Evolutionary conservation across 2,113 vertebrate species (phyloP).

Genomic region (Sorex araneus): DNA sequence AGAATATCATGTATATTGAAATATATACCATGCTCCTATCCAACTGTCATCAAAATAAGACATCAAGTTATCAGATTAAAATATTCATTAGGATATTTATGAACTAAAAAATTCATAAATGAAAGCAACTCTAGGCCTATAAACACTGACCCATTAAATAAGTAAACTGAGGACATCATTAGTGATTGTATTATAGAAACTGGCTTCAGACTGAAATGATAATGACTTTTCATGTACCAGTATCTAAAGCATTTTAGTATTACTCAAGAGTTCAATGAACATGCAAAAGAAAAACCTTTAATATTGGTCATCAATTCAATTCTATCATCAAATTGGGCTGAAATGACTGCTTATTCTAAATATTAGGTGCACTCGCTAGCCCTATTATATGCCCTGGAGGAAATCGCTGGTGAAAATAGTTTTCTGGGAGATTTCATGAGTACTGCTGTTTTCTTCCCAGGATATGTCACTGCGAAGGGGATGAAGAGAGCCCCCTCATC

Average conservation of each 20-base stretch:
- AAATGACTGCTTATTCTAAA: neutral
- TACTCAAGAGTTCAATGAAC: neutral
- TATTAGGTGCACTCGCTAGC: neutral
- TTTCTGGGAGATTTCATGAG: slow-evolving; percentile 62
- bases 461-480: slow-evolving; percentile 99
- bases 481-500: slow-evolving; percentile 96
- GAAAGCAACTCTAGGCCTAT: neutral
- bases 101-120: neutral
- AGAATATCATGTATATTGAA: neutral
- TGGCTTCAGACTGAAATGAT: neutral
- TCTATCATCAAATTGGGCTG: neutral
- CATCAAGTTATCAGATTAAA: slow-evolving; percentile 3
- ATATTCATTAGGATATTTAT: neutral
- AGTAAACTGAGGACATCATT: neutral
- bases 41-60: slow-evolving; percentile 53
- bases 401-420: neutral
- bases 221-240: neutral
- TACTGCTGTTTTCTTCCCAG: slow-evolving; percentile 88
- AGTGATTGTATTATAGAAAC: neutral
- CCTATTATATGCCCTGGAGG: no score
- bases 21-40: neutral
- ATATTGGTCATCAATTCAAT: neutral
- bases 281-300: neutral
- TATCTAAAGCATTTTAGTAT: neutral
- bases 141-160: neutral